Evolutionary conservation across 2,113 vertebrate species (phyloP).

Genomic region (Oxyruncus cristatus): DNA sequence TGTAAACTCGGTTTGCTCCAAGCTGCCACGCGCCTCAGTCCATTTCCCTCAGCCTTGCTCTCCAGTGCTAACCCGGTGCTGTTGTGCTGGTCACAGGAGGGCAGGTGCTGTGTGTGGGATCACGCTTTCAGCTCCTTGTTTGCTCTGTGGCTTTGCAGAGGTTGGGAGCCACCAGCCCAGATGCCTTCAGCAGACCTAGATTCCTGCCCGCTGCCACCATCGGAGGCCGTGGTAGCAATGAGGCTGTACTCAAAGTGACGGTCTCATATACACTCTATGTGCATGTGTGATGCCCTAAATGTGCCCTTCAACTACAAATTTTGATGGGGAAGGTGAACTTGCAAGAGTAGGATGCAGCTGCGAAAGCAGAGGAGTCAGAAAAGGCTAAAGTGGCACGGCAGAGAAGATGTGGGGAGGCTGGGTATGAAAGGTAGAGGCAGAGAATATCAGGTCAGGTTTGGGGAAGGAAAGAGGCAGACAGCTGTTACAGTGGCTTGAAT

Average conservation of each 20-base stretch:
- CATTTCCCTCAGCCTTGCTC: background rate
- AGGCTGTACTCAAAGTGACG: background rate
- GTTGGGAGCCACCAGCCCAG: background rate
- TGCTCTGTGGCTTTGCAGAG: background rate
- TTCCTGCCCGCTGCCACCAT: background rate
- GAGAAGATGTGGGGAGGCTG: background rate
- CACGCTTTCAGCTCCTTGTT: background rate
- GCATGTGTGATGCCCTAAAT: background rate
- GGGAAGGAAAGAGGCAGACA: background rate
- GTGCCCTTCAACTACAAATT: background rate
- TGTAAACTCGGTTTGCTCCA: background rate
- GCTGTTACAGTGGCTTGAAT: background rate
- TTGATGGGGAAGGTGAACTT: background rate
- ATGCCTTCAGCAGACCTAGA: background rate
- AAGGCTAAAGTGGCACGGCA: background rate
- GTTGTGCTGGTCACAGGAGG: background rate
- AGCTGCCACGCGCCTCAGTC: background rate
- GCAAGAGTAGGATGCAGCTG: background rate
- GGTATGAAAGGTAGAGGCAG: background rate
- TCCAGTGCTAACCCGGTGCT: fast-evolving
- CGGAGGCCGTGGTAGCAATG: background rate
- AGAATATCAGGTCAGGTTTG: background rate
- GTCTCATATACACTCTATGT: background rate
- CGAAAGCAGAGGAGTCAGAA: background rate
- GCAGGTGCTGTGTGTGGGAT: fast-evolving